A percentile compares a stretch with the other conserved stretches of the same genome.
These are phyloP conservation scores for Microctonus aethiopoides DNA, from an alignment of 2,888 invertebrate species.

Conservation along the genomic window DNA sequence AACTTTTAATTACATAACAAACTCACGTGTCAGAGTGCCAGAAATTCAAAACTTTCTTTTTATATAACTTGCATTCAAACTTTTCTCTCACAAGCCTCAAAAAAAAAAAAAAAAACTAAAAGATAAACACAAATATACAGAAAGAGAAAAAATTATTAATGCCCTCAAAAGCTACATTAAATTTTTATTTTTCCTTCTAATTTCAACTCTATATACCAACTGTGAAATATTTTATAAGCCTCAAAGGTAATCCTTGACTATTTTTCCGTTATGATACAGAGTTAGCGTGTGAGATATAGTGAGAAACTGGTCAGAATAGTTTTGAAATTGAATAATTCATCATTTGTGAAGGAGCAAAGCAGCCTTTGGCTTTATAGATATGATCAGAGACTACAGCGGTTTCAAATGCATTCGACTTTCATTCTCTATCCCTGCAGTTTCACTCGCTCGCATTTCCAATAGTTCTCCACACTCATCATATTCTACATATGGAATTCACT, in stretches of 20 bases:
- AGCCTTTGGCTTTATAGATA: conserved; percentile 27
- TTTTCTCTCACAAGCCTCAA: not conserved
- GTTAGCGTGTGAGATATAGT: not conserved
- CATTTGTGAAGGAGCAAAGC: conserved; percentile 38
- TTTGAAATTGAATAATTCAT: conserved; percentile 43
- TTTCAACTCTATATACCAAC: not conserved
- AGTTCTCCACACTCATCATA: not conserved
- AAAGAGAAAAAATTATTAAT: not conserved
- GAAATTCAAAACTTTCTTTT: not conserved
- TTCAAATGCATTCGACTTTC: conserved; percentile 1
- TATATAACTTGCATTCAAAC: not conserved
- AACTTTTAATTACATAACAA: not conserved
- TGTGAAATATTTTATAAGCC: not conserved
- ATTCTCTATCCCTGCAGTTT: conserved; percentile 14
- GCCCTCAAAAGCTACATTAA: not conserved
- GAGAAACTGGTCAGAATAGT: not conserved
- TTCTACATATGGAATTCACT: not conserved
- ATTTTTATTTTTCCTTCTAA: not conserved
- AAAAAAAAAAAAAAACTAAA: not conserved
- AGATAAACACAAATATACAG: not conserved
- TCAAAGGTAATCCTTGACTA: not conserved
- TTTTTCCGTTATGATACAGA: not conserved
- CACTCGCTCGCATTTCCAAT: conserved; percentile 19
- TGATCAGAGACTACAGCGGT: conserved; percentile 25
- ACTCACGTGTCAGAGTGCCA: not conserved